Base-by-base conservation (phyloP, 2,888 invertebrate genomes). In the Drosophila rubida region DNA sequence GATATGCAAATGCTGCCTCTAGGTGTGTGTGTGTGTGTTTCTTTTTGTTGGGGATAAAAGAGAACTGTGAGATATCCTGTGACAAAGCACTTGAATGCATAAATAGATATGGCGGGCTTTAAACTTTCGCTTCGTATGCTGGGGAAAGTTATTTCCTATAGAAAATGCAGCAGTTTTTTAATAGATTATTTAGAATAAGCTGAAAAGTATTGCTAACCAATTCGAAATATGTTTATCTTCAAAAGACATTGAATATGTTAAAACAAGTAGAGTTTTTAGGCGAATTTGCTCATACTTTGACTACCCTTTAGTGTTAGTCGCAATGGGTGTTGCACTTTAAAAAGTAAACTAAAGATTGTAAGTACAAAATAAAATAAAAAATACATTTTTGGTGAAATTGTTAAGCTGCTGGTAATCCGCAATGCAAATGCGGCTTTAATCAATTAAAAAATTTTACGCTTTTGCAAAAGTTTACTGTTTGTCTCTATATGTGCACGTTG, bases 381-480 rank as follows among this genome's bases (percentile, higher is more conserved):
- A 64, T 60, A 71, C 64, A 64, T 35, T 45, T 45, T 46, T 64
- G 48, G 16, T 35, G 42, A 54, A 66, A 65, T 66, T 82, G 80
- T 74, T 76, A 87, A 86, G 88, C 88, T 73, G 74, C 72, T 77
- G 78, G 86, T 86, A 86, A 86, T 87, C 77, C 82, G 71, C 73
- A 78, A 75, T 76, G 86, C 86, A 86, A 88, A 86, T 88, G 79
- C 79, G 89, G 87, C 85, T 86, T 88, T 86, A 85, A 88, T 88
- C 86, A 86, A 86, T 86, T 88, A 86, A 88, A 88, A 86, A 88
- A 74, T 78, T 65, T 76, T 76, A 54, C 53, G 68, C 64, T 69
- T 70, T 70, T 77, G 75, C 74, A 74, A 78, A 87, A 75, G 64
- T 79, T 69, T 50, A 30, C 19, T 13, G 22, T 44, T 53, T 53